Percentiles rank a stretch among this genome's conserved stretches.
Conservation (phyloP, 2,888 invertebrate genomes). For the Tipula helvola region DNA sequence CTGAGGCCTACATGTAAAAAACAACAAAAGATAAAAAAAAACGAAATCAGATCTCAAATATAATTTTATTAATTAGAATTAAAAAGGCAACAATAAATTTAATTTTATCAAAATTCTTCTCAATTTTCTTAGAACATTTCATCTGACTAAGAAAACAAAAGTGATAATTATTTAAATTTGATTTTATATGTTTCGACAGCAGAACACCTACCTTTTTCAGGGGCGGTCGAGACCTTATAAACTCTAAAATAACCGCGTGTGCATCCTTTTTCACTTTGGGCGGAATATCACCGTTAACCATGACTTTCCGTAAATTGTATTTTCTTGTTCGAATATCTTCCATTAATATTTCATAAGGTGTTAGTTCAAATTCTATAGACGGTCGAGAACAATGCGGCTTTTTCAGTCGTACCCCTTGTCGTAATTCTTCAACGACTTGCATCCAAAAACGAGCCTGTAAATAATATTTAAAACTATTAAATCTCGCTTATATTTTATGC, state of each 20-base stretch:
- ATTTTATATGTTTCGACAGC: neutral
- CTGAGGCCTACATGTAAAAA: constrained; percentile 50
- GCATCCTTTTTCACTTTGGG: constrained; percentile 85
- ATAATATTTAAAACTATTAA: constrained; percentile 4
- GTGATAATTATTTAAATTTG: neutral
- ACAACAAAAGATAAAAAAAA: too few species aligned
- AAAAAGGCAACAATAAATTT: neutral
- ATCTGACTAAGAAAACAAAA: neutral
- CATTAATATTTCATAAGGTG: constrained; percentile 94
- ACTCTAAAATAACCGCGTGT: constrained; percentile 89
- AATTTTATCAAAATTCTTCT: neutral
- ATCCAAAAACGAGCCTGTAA: constrained; percentile 86
- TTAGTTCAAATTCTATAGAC: constrained; percentile 83
- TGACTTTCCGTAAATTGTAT: constrained; percentile 77
- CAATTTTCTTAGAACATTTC: neutral
- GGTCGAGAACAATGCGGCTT: constrained; percentile 69
- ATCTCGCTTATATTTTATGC: neutral
- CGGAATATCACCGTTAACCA: constrained; percentile 71
- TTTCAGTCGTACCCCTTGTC: constrained; percentile 86
- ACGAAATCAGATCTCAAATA: neutral
- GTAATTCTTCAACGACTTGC: constrained; percentile 84
- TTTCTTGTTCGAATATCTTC: constrained; percentile 82
- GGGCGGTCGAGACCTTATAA: constrained; percentile 90
- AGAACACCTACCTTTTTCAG: constrained; percentile 60
- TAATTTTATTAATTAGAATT: neutral